Base-by-base conservation (phyloP, 1,140 invertebrate species). In the Cardiocondyla obscurior region DNA sequence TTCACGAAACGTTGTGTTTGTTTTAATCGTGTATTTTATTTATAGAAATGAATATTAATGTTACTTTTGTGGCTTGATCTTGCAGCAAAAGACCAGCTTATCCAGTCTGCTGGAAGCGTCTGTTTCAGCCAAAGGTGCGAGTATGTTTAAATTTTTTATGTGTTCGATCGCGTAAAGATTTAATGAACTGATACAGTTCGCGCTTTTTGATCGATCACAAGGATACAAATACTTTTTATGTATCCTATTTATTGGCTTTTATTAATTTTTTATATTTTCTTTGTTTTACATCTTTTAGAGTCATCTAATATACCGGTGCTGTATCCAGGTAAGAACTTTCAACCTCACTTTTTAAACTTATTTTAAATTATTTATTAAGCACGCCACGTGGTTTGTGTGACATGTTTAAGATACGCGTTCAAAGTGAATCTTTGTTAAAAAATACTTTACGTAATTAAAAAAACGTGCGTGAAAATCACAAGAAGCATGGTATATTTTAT, bases 21-120 rank as follows among this genome's bases (percentile, higher is more conserved):
- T 16, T 57, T 76, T 5, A 73, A 33, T 77, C 60, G 46, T 51
- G 30, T 73, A 49, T 64, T 33, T 33, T 33, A 60, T 60, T 10
- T 33, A 28, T 49, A 3, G 33, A 67, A 19, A 70, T 51, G 36
- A 60, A 46, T n/a, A 85, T 62, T 87, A 87, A 85, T 65, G 25
- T 65, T 8, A 44, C 8, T 49, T 42, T 81, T 84, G 65, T 85
- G n/a, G 58, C 57, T 90, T 89, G 14, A 86, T 79, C 82, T 92
- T 94, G 55, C 91, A 94, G 94, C 91, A 83, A 92, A 94, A 94
- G 85, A 94, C 93, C 74, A 94, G 94, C 81, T 94, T 94, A 82
- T 94, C 94, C 89, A 94, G 94, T 86, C 91, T 94, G 25, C 85
- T 94, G 86, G 94, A 94, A 91, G 93, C 94, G 51, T 94, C 94